phyloP scores from a whole-genome alignment of 2,888 invertebrate genomes.

The Cataglyphis altisquamis region DNA sequence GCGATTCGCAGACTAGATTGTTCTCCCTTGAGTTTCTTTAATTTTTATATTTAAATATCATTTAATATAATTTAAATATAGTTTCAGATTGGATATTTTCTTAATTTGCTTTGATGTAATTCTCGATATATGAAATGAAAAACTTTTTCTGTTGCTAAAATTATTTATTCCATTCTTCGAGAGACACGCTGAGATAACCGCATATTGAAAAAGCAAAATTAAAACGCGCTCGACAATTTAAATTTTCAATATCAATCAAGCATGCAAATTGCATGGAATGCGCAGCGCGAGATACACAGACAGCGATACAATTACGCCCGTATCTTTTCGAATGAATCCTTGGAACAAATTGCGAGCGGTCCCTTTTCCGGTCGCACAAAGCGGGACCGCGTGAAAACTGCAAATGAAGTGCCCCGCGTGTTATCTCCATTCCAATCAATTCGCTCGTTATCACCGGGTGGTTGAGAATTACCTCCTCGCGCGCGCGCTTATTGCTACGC shows the following conservation, averaged over 20 bases:
- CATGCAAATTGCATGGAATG: background rate
- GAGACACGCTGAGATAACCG: background rate
- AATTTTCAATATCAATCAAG: constrained; percentile 50
- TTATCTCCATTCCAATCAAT: constrained; percentile 52
- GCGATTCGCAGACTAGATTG: background rate
- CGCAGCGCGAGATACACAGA: background rate
- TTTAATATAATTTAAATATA: background rate
- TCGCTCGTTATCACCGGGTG: constrained; percentile 44
- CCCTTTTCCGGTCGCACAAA: constrained; percentile 2
- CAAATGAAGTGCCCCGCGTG: constrained; percentile 57
- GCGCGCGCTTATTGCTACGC: constrained; percentile 32
- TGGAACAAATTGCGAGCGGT: constrained; percentile 54
- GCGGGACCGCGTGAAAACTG: constrained; percentile 22
- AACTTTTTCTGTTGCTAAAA: background rate
- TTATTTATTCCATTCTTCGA: background rate
- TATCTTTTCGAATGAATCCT: constrained; percentile 35
- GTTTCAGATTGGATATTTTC: background rate
- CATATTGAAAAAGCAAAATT: background rate
- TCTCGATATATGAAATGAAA: background rate
- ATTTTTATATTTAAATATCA: background rate
- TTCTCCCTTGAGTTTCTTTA: background rate
- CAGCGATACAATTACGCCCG: constrained; percentile 13
- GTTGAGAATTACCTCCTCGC: constrained; percentile 42
- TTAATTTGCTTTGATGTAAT: background rate
- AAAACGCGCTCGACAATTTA: background rate